phyloP scores from a whole-genome alignment of 2,113 vertebrate species.

The Grantiella picta region DNA sequence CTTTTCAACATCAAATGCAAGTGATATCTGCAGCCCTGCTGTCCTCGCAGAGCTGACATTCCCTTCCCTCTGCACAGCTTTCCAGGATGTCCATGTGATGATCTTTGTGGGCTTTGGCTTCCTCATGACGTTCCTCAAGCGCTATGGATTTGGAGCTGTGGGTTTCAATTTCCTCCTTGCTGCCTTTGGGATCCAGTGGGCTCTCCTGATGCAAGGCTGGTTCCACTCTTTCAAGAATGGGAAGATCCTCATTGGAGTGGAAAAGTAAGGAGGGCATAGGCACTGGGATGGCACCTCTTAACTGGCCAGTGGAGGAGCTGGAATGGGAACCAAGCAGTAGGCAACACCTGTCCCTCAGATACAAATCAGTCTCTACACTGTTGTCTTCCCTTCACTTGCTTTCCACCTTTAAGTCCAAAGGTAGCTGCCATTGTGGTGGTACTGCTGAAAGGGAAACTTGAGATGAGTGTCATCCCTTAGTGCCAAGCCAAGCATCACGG shows the following conservation, averaged over 20 bases:
- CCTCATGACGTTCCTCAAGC: slow-evolving; percentile 95
- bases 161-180: slow-evolving; percentile 96
- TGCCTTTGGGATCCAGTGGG: slow-evolving; percentile 95
- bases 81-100: slow-evolving; percentile 98
- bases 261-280: slow-evolving; percentile 75
- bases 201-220: slow-evolving; percentile 97
- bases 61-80: slow-evolving; percentile 76
- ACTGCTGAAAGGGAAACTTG: not conserved
- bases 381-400: not conserved
- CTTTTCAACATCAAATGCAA: not conserved
- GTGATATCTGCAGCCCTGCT: not conserved
- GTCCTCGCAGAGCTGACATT: not conserved
- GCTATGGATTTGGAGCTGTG: slow-evolving; percentile 87
- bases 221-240: slow-evolving; percentile 79
- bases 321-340: not conserved
- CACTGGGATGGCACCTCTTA: not conserved
- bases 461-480: not conserved
- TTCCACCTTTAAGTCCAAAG: not conserved
- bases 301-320: not conserved
- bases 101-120: slow-evolving; percentile 97
- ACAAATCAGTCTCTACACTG: not conserved
- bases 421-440: not conserved
- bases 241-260: slow-evolving; percentile 83
- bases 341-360: not conserved
- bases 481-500: not conserved